Evolutionary conservation across 1,140 invertebrate genomes (phyloP), one percentile per base, ranked within the genome.

Genomic region (Geopemphigus sp.): DNA sequence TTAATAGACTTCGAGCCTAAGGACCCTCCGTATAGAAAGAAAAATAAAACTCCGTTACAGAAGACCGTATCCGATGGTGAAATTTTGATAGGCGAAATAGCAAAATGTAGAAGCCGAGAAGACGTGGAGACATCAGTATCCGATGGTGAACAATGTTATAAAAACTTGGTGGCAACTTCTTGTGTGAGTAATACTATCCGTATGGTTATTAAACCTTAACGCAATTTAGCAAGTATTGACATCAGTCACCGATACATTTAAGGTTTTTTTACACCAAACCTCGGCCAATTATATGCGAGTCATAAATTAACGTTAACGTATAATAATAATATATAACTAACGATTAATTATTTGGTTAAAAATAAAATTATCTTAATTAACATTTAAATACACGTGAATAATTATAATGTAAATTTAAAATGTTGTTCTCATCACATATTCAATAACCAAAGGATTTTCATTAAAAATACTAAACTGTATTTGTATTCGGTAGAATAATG

Each of bases 61-160:
- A 94, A 94, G 87, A 93, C 93, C 0, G 85, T 92, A 47, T 94
- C 92, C 0, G 93, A 94, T 84, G 92, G 92, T 5, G 91, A 94
- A 86, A 93, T 94, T 80, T 85, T 92, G 72, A 78, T 78, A 0
- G 45, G 74, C 0, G 57, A 63, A 4, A 24, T 50, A 19, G n/a
- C 39, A 47, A 78, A 19, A 29, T 26, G 57, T 8, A 74, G n/a
- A 22, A 82, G 80, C 15, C 80, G 81, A 63, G 83, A 82, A 45
- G 82, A 81, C 56, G 80, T 82, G 39, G 84, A 84, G 72, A 78
- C 81, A 53, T 80, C 81, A 54, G 74, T 82, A 19, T 81, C 82
- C 59, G 81, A 82, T 59, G 64, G 81, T 24, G 82, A 82, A 80
- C 73, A 80, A 76, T 81, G 81, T 24, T 82, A 82, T 22, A 70